Base-by-base conservation (phyloP, 2,113 vertebrate genomes). In the Istiophorus platypterus region DNA sequence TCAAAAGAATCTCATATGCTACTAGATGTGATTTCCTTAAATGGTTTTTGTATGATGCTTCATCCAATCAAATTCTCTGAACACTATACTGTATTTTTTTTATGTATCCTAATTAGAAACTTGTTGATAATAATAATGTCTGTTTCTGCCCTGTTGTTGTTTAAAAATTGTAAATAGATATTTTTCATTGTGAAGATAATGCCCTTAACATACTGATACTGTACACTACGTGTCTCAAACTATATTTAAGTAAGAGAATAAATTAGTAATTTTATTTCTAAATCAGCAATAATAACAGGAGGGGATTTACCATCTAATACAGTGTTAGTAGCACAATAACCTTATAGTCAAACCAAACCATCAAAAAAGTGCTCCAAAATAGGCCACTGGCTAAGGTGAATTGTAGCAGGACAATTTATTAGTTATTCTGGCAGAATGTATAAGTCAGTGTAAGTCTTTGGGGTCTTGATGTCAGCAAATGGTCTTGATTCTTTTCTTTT, bases 261-360 rank as follows among this genome's bases (percentile, higher is more conserved):
- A 59, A 81, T 73, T 41, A 67, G 59, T 81, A 11, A 59, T 65
- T 78, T 37, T 37, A 59, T 41, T 14, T 81, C 5, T 3, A 52
- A 85, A 82, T 73, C 26, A 65, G 29, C 26, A 68, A 41, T 79
- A 70, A 70, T 68, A 65, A 72, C 61, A 84, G 74, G 72, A 91
- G 88, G 80, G 84, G 81, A 80, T 82, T 75, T 63, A 57, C 47
- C 68, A 29, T n/a, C n/a, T 54, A 72, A 42, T 34, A 24, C 7
- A 49, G 0, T 66, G 15, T 70, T 78, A 85, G 77, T 41, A 47
- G 3, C 39, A 22, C n/a, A 41, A 13, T 69, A 72, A 71, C 59
- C 27, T 20, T 29, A 39, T 22, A 11, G 14, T 29, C n/a, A 63
- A 2, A 75, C 41, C 5, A 52, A 79, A 62, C 39, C 49, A 45